Base-by-base conservation (phyloP, 2,113 vertebrate species). In the Arvicanthis niloticus region DNA sequence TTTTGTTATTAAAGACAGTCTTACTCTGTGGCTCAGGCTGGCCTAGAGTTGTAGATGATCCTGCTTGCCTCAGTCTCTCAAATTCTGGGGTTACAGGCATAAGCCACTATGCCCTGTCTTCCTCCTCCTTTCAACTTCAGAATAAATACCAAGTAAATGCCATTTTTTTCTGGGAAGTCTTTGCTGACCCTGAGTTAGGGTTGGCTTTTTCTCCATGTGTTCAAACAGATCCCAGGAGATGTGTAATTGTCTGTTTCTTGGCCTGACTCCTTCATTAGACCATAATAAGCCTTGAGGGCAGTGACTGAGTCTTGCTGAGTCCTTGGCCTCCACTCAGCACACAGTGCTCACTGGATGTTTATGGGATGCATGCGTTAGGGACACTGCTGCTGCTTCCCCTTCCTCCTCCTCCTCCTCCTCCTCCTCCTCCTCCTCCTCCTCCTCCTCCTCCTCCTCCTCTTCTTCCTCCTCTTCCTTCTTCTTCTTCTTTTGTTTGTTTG, bases 341-440 rank as follows among this genome's bases (percentile, higher is more conserved):
- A 86, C 3, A 40, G 29, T 86, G 12, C 45, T 94, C 68, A 73
- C 31, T 62, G 42, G 40, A 80, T 95, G 73, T 77, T 77, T 91
- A 89, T 78, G 88, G 56, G 56, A 45, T 90, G 75, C 93, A 24
- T 80, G 26, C 87, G 19, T 42, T 26, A 70, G 22, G n/a, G 73
- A 89, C 51, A 37, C 24, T 53, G 15, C 29, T 93, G 13, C 81
- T 95, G 56, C 95, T 82, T 62, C 81, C 10, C 15, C 72, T 60
- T 96, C 89, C 95, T 94, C 67, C 45, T 72, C 72, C 56, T 96
- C 89, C 95, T 94, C 67, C 45, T 72, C 72, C 56, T 96, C 89
- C 95, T 94, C 67, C 45, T 72, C 72, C 56, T 96, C 89, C 95
- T 94, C 67, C 45, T 72, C 72, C 56, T 96, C 89, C 95, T 94